These are phyloP conservation scores for Cryptus armator DNA, from an alignment of 2,888 invertebrate species.

Conservation along the genomic window DNA sequence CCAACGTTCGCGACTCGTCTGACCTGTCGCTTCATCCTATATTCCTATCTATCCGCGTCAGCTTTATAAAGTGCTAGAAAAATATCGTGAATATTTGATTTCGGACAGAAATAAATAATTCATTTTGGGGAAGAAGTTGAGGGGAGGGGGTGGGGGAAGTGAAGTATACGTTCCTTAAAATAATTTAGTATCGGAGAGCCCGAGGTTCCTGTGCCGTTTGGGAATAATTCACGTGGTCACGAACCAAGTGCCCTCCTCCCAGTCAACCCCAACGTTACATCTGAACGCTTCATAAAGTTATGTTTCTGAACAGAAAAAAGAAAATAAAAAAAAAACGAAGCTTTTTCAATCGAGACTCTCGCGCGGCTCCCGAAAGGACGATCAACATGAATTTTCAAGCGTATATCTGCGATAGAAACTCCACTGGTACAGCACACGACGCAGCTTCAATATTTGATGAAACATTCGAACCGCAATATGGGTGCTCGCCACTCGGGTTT, in stretches of 20 bases:
- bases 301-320: slow-evolving; percentile 66
- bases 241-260: slow-evolving; percentile 19
- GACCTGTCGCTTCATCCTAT: slow-evolving; percentile 68
- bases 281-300: slow-evolving; percentile 77
- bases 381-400: slow-evolving; percentile 82
- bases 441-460: slow-evolving; percentile 83
- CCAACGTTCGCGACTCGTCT: slow-evolving; percentile 58
- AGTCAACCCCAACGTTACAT: slow-evolving; percentile 67
- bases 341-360: slow-evolving; percentile 80
- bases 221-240: slow-evolving; percentile 69
- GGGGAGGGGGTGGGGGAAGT: neutral
- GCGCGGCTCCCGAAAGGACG: slow-evolving; percentile 71
- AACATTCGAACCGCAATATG: slow-evolving; percentile 83
- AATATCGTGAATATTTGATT: slow-evolving; percentile 69
- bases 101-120: slow-evolving; percentile 67
- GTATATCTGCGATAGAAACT: slow-evolving; percentile 71
- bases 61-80: slow-evolving; percentile 71
- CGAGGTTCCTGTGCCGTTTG: slow-evolving; percentile 57
- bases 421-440: slow-evolving; percentile 77
- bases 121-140: slow-evolving; percentile 35
- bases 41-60: slow-evolving; percentile 43
- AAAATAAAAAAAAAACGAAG: slow-evolving; percentile 70
- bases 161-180: slow-evolving; percentile 56
- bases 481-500: slow-evolving; percentile 73
- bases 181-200: slow-evolving; percentile 59